Evolutionary conservation across 2,888 invertebrate genomes (phyloP).

Genomic region (Ligdia adustata): DNA sequence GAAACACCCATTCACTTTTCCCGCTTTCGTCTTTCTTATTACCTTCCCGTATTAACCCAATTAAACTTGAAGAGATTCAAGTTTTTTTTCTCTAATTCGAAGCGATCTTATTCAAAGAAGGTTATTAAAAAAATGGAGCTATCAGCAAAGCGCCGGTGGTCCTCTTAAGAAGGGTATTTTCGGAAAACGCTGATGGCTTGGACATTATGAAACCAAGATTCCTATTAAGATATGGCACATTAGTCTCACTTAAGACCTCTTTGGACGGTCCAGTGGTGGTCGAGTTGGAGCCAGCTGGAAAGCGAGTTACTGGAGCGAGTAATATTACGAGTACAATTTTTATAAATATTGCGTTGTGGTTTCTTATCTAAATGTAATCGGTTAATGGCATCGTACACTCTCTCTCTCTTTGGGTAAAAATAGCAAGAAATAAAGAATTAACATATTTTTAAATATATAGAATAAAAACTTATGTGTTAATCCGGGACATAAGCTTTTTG

Average conservation of each 20-base stretch:
- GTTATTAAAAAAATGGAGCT: slow-evolving; percentile 68
- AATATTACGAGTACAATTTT: too few relatives aligned
- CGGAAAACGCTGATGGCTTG: slow-evolving; percentile 79
- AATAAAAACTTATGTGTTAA: too few relatives aligned
- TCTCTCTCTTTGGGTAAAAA: too few relatives aligned
- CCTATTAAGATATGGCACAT: slow-evolving; percentile 80
- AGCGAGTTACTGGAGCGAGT: not conserved
- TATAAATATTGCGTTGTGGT: too few relatives aligned
- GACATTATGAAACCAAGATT: slow-evolving; percentile 78
- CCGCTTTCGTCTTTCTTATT: slow-evolving; percentile 12
- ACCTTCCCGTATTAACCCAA: slow-evolving; percentile 37
- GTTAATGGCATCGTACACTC: too few relatives aligned
- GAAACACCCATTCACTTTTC: slow-evolving; percentile 25
- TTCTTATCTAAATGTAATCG: too few relatives aligned
- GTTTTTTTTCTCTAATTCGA: too few relatives aligned
- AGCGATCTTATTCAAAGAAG: slow-evolving; percentile 54
- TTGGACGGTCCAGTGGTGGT: slow-evolving; percentile 34
- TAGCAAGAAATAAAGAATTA: too few relatives aligned
- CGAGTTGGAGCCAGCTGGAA: slow-evolving; percentile 3
- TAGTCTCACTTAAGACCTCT: slow-evolving; percentile 66
- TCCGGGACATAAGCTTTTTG: too few relatives aligned
- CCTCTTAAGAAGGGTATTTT: slow-evolving; percentile 63
- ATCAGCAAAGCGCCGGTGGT: slow-evolving; percentile 62
- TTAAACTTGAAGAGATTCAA: slow-evolving; percentile 41
- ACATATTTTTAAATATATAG: too few relatives aligned